Evolutionary conservation across 2,113 vertebrate species (phyloP).

Genomic region (Prolemur simus): DNA sequence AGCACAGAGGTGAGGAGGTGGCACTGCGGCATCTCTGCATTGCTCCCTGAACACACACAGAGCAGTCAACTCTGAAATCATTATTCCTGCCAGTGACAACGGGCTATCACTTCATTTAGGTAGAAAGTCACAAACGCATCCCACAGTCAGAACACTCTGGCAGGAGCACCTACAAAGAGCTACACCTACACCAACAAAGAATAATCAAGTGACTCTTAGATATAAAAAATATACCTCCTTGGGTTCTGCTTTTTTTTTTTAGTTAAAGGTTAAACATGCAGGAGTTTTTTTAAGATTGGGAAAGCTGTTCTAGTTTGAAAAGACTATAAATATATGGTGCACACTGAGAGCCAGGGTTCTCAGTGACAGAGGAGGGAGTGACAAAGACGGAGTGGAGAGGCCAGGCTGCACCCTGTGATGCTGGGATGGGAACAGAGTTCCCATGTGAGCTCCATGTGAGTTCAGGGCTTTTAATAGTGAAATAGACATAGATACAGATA

Average conservation of each 20-base stretch:
- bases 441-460: too few relatives aligned
- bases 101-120: neutral
- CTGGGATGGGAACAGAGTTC: neutral
- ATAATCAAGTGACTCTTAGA: neutral
- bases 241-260: neutral
- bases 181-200: too few relatives aligned
- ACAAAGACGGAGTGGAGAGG: neutral
- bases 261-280: neutral
- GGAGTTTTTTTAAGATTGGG: neutral
- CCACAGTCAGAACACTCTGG: neutral
- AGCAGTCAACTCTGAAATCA: neutral
- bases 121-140: neutral
- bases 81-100: neutral
- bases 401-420: too few relatives aligned
- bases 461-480: neutral
- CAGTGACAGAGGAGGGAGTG: neutral
- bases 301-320: neutral
- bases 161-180: neutral
- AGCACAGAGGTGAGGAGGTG: neutral
- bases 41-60: fast-evolving
- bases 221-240: neutral
- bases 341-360: neutral
- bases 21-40: fast-evolving
- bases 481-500: too few relatives aligned
- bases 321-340: neutral